Base-by-base conservation (phyloP, 2,888 invertebrate species). In the Mechanitis mazaeus region DNA sequence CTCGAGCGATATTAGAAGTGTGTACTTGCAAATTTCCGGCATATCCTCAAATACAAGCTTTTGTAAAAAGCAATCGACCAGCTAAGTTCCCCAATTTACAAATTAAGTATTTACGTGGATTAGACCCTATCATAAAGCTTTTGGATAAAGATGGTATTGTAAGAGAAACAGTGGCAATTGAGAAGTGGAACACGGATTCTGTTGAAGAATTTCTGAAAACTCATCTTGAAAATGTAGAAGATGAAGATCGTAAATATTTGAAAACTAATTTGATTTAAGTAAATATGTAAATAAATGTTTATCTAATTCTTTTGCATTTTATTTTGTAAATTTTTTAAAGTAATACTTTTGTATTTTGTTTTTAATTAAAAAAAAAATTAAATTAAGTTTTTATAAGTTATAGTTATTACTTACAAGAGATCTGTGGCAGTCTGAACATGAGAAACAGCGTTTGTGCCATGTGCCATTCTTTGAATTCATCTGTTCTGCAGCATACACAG, bases 21-120 rank as follows among this genome's bases (percentile, higher is more conserved):
- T 99, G 99, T 80, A 98, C 98, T 58, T 99, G 99, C 87, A 99
- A 99, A 91, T 97, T 99, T 91, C 97, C 97, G 64, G 95, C 97
- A 6, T 99, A 97, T 92, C 98, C 99, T 50, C 98, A 99, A 91
- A 97, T 98, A 74, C 97, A 98, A 91, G 99, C 99, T 28, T 99
- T 99, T 81, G 95, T 98, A 58, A 98, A 97, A 83, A 96, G 98
- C 83, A 96, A 97, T 69, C 91, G 95, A 72, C 97, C 97, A 6
- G 92, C 93, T 2, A 95, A 97, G 82, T 98, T 97, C 80, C 95
- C 97, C 45, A 98, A 98, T 81, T 91, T 99, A 61, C 94, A 94
- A 81, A 95, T 99, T 55, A 95, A 96, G 77, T 98, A 98, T 78
- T 95, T 97, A 0, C 93, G 98, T 65, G 99, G 98, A 4, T 91